Conservation (phyloP, 37 sponge, comb jelly and placozoan genomes). For the Theonella swinhoei region DNA sequence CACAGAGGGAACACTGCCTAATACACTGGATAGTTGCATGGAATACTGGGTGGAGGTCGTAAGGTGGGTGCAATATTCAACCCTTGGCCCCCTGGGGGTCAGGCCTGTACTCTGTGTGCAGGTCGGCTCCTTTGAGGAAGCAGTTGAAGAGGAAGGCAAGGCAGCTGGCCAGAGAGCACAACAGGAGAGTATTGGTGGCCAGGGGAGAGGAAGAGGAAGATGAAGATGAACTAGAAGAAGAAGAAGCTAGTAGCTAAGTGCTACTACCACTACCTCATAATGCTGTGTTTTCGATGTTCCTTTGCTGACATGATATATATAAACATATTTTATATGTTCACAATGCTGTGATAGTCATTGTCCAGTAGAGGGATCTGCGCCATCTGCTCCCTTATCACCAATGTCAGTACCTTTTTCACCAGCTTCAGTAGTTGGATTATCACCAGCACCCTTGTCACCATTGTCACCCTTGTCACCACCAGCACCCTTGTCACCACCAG, state of each 20-base stretch:
- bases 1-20: not conserved
- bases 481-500: not conserved
- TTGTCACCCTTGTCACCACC: not conserved
- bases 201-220: not conserved
- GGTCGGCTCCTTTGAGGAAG: not conserved
- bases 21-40: not conserved
- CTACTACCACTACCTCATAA: too few relatives aligned
- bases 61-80: not conserved
- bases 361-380: too few relatives aligned
- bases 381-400: too few relatives aligned
- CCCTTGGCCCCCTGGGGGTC: not conserved
- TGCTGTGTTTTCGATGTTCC: too few relatives aligned
- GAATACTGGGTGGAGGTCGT: not conserved
- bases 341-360: too few relatives aligned
- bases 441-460: not conserved
- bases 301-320: too few relatives aligned
- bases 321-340: too few relatives aligned
- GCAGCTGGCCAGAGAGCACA: not conserved
- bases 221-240: too few relatives aligned
- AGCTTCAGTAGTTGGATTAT: not conserved
- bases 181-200: not conserved
- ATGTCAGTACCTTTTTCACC: too few relatives aligned
- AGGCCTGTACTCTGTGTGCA: not conserved
- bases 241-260: too few relatives aligned
- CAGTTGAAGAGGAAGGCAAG: not conserved